Conservation (phyloP, 2,113 vertebrate genomes). For the Catharus fuscescens region DNA sequence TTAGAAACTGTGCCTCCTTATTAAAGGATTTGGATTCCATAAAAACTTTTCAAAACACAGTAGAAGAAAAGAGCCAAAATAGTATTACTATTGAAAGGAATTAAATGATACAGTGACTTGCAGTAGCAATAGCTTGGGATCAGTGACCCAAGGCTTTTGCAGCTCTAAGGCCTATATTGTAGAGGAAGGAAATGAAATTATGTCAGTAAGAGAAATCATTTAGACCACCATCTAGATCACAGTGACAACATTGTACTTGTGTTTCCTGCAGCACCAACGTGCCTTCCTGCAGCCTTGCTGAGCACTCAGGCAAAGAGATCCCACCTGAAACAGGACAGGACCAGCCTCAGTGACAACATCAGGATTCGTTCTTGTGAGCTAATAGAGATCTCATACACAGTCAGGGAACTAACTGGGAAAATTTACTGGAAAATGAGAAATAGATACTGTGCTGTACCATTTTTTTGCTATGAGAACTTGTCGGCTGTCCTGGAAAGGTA, state of each 20-base stretch:
- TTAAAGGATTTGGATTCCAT: not conserved
- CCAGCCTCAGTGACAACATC: not conserved
- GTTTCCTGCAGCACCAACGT: not conserved
- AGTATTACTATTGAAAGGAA: not conserved
- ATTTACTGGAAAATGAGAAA: not conserved
- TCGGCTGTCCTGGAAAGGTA: conserved; percentile 9
- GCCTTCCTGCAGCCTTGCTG: not conserved
- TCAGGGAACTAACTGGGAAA: not conserved
- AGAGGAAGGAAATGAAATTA: not conserved
- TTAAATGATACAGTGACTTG: not conserved
- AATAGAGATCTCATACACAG: not conserved
- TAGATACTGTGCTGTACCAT: not conserved
- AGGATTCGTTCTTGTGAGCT: not conserved
- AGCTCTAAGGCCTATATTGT: not conserved
- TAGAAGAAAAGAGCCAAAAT: not conserved
- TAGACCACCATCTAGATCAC: not conserved
- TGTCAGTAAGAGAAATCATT: not conserved
- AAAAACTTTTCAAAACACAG: not conserved
- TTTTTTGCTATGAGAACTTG: not conserved
- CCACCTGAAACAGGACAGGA: not conserved
- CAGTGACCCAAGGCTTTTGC: not conserved
- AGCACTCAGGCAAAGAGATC: not conserved
- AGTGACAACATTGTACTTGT: rapidly evolving
- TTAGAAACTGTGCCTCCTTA: not conserved
- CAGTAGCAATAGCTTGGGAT: not conserved